phyloP scores from a whole-genome alignment of 2,888 invertebrate genomes.

The Rhogogaster chlorosoma region DNA sequence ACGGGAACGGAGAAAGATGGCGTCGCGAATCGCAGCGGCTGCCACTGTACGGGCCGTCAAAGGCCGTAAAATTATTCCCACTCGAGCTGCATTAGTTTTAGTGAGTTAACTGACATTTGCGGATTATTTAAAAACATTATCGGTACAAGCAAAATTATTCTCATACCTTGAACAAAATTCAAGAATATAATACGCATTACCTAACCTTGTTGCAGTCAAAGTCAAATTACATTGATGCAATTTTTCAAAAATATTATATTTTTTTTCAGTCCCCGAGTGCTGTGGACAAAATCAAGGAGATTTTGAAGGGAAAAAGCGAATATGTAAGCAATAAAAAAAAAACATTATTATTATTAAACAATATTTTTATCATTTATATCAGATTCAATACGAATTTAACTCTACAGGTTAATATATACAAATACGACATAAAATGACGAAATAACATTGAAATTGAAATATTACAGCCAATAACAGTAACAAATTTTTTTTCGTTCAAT shows the following conservation, averaged over 20 bases:
- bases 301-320: constrained; percentile 88
- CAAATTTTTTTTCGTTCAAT: background rate
- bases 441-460: background rate
- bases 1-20: constrained; percentile 80
- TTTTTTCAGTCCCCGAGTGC: constrained; percentile 88
- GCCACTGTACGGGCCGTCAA: constrained; percentile 94
- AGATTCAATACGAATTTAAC: background rate
- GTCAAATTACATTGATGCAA: constrained; percentile 16
- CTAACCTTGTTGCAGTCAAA: constrained; percentile 48
- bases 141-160: constrained; percentile 48
- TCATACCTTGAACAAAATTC: background rate
- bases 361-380: background rate
- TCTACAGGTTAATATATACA: background rate
- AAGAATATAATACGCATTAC: constrained; percentile 9
- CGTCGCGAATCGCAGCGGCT: constrained; percentile 89
- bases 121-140: constrained; percentile 57
- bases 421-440: background rate
- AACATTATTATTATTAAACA: too few relatives aligned
- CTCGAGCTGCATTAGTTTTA: constrained; percentile 91
- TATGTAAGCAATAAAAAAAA: constrained; percentile 79
- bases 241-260: constrained; percentile 24
- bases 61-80: constrained; percentile 88
- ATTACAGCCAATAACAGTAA: background rate
- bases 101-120: constrained; percentile 71
- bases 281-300: constrained; percentile 89